A percentile compares a stretch with the other conserved stretches of the same genome.
Conservation (phyloP, 2,888 invertebrate genomes). For the Athripsodes cinereus region DNA sequence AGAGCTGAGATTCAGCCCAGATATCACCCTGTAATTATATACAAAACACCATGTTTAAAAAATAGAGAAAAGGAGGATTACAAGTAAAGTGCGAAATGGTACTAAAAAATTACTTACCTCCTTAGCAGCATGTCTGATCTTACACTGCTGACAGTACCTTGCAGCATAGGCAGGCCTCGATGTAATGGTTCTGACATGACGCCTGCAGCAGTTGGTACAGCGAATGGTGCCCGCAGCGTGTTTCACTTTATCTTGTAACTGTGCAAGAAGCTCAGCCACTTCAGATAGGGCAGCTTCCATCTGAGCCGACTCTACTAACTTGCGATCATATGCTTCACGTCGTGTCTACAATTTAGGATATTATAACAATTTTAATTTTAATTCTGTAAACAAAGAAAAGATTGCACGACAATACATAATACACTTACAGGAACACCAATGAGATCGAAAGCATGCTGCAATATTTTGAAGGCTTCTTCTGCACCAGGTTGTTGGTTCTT, state of each 20-base stretch:
- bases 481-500: constrained; percentile 94
- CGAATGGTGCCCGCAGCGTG: constrained; percentile 89
- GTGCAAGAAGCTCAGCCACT: constrained; percentile 78
- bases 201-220: constrained; percentile 88
- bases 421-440: constrained; percentile 79
- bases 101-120: constrained; percentile 57
- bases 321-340: constrained; percentile 66
- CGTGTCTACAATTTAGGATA: constrained; percentile 57
- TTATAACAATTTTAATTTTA: neutral
- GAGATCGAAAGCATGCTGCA: constrained; percentile 91
- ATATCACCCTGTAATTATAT: constrained; percentile 70
- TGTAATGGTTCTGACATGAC: constrained; percentile 81
- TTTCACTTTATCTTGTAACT: constrained; percentile 89
- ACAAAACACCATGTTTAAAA: too few species aligned
- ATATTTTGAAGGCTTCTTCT: constrained; percentile 93
- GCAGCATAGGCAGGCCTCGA: constrained; percentile 89
- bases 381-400: neutral
- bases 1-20: constrained; percentile 88
- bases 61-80: too few species aligned
- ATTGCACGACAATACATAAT: too few species aligned
- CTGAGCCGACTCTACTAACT: constrained; percentile 68
- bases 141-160: constrained; percentile 83
- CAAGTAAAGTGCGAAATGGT: too few species aligned
- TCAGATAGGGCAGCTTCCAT: constrained; percentile 86
- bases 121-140: constrained; percentile 83